Base-by-base conservation (phyloP, 2,888 invertebrate species). In the Andrena marginata region DNA sequence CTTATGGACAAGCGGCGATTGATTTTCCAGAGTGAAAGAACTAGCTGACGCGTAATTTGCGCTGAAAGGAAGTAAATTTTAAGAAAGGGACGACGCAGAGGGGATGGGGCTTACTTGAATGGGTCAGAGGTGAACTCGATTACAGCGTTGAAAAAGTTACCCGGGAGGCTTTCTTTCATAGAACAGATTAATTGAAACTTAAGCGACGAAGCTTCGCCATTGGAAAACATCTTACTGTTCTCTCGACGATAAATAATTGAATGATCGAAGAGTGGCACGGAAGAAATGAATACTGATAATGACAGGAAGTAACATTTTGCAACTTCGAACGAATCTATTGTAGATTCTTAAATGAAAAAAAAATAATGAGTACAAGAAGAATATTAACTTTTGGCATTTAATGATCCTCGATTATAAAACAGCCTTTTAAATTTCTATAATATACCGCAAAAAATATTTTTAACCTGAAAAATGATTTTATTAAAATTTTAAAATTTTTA, bases 61-160 rank as follows among this genome's bases (percentile, higher is more conserved):
- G 13, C 13, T 13, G 60, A 60, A 75, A 49, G 69, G 60, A 60
- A 48, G 13, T 26, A 69, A 75, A 60, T 69, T 60, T 75, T 26
- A n/a, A 26, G 60, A 8, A 20, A 48, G 8, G 48, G 69, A 59
- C 26, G 16, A 59, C 42, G 29, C 42, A 7, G 8, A 35, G 26
- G 1, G 10, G 13, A 10, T 56, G 56, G 10, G 26, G 8, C 59
- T 48, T 42, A 7, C 59, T n/a, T 29, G 33, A 75, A 60, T 49
- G 16, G 33, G 29, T 42, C 23, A 16, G 13, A 33, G 26, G 60
- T 31, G 48, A 60, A 60, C 33, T 68, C 60, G 29, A 70, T 70
- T 70, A 59, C 20, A 13, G 20, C 48, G 7, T 20, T 48, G 69
- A 56, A 69, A 59, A 59, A 70, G 69, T 70, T 70, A 29, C 48